These are phyloP conservation scores for Catagonus wagneri DNA, from an alignment of 2,113 vertebrate genomes.

Conservation along the genomic window DNA sequence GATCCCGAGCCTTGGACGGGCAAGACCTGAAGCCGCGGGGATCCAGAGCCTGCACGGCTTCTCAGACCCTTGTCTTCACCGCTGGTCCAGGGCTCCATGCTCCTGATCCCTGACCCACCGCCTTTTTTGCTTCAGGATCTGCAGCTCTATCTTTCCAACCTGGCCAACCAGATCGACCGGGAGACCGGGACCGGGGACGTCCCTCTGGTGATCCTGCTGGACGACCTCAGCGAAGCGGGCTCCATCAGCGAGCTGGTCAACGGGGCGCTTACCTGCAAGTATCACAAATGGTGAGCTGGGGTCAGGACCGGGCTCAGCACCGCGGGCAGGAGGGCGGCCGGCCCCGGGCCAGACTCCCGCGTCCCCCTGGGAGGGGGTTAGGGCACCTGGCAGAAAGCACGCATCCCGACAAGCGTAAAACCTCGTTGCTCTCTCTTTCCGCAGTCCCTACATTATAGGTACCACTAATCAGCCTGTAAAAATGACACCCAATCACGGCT, in stretches of 20 bases:
- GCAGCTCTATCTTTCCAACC: slow-evolving; percentile 95
- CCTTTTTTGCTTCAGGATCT: slow-evolving; percentile 89
- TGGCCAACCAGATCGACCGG: slow-evolving; percentile 96
- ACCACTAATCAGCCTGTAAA: slow-evolving; percentile 98
- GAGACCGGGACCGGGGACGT: slow-evolving; percentile 91
- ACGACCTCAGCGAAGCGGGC: slow-evolving; percentile 93
- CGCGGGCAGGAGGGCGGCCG: not conserved
- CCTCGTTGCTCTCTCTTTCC: not conserved
- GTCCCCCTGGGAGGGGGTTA: fast-evolving
- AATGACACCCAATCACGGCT: slow-evolving; percentile 95
- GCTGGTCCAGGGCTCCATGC: fast-evolving
- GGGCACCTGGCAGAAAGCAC: not conserved
- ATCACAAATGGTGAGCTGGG: slow-evolving; percentile 95
- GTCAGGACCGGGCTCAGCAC: fast-evolving
- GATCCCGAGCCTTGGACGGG: not conserved
- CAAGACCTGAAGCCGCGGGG: not conserved
- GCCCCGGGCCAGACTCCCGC: fast-evolving
- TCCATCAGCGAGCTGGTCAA: slow-evolving; percentile 96
- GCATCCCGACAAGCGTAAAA: not conserved
- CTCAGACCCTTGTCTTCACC: not conserved
- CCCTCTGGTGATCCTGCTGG: slow-evolving; percentile 95
- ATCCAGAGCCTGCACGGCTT: not conserved
- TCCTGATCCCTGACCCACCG: not conserved
- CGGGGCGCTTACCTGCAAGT: slow-evolving; percentile 97
- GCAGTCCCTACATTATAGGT: slow-evolving; percentile 96